Conservation (phyloP, 2,113 vertebrate species). For the Tenrec ecaudatus region DNA sequence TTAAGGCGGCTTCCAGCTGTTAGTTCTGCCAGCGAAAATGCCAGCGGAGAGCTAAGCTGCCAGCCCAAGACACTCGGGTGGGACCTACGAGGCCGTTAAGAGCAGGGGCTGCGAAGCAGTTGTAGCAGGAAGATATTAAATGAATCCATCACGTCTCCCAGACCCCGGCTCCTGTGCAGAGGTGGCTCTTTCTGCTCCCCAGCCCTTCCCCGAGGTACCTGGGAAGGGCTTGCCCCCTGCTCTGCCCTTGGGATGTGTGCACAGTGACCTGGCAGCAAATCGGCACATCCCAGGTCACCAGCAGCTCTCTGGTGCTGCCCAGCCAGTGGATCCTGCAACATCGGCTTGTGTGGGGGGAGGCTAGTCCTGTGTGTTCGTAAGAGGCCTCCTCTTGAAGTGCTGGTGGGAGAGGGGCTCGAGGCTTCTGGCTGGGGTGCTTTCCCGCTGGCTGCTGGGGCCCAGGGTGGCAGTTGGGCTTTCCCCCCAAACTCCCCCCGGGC, state of each 20-base stretch:
- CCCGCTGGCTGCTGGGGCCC: neutral
- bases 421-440: neutral
- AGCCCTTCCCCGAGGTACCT: neutral
- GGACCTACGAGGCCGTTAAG: constrained; percentile 45
- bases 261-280: neutral
- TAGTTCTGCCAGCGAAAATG: constrained; percentile 28
- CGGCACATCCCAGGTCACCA: neutral
- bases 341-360: neutral
- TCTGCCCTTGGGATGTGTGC: neutral
- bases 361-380: neutral
- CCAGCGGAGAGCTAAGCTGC: constrained; percentile 31
- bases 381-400: neutral
- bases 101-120: constrained; percentile 37
- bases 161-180: constrained; percentile 9
- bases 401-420: neutral
- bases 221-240: neutral
- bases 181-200: neutral
- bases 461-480: neutral
- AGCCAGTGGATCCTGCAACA: neutral
- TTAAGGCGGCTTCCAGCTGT: constrained; percentile 50
- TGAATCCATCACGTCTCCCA: constrained; percentile 68
- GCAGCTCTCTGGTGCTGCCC: neutral
- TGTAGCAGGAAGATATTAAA: constrained; percentile 62
- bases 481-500: neutral
- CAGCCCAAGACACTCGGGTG: constrained; percentile 32